Evolutionary conservation across 2,113 vertebrate species (phyloP), one percentile per base, ranked within the genome.

Genomic region (Oncorhynchus tshawytscha): DNA sequence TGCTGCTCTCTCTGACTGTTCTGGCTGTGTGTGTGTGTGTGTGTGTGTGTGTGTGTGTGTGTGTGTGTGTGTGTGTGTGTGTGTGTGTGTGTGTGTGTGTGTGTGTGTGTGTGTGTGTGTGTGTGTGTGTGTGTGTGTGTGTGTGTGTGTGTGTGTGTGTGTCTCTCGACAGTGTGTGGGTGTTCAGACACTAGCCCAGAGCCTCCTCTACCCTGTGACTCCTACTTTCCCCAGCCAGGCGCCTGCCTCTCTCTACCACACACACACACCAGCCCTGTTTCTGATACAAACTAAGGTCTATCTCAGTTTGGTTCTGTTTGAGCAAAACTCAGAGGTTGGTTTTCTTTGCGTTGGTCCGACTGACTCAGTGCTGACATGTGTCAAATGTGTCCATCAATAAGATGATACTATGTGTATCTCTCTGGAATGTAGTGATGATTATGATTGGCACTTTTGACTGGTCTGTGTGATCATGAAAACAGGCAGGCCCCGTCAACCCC

Each of bases 1-100:
- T 81, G 88, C 71, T 84, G 83, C 85, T 77, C 39, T 78, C 67
- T 66, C 75, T 82, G 85, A 86, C 81, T 84, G 81, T 86, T 80
- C 66, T 73, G 67, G 82, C 73, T 64, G 27, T 2, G 62, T 80
- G 76, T 84, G 25, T 31, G 8, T 29, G 7, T 67, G 13, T 49
- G 13, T 4, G 65, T 31, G 25, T 29, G 65, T 31, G 22, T 31
- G 65, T 34, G 65, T 67, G 65, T 34, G 65, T 18, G 27, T 67
- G 65, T 29, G 62, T 65, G 62, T 65, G 4, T 31, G 25, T 31
- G 27, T 27, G 24, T 65, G 22, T 27, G 25, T 31, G 65, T 5
- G 11, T 29, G 65, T 15, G 62, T 65, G 20, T 27, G 1, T 67
- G 25, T 31, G 27, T 5, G 25, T 25, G 62, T 15, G 25, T 20